Base-by-base conservation (phyloP, 2,888 invertebrate species). In the Prosopocoilus inquinatus region DNA sequence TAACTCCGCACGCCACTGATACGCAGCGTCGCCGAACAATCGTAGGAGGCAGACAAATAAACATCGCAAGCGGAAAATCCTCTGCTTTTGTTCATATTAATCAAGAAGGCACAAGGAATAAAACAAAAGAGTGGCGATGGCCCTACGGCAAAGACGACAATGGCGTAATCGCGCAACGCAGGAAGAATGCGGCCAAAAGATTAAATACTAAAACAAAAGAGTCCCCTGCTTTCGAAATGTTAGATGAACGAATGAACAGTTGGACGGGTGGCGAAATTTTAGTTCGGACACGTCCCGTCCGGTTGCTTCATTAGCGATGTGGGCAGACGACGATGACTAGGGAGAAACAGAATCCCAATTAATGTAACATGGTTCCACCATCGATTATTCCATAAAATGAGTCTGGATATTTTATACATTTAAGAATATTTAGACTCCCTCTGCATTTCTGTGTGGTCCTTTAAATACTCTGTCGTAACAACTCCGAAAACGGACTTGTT, bases 31-130 rank as follows among this genome's bases (percentile, higher is more conserved):
- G 20, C 20, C 50, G 46, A 57, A 59, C 55, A 58, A 60, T 57
- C 56, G 45, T 50, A 50, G 48, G 38, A 55, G 44, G 47, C 47
- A 57, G 54, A 57, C 51, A 58, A 62, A 59, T 58, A 57, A 61
- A 59, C 57, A 53, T 34, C 50, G 49, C 45, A 53, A 51, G 47
- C 43, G 53, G 53, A 55, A 53, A 55, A 53, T 53, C 55, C 51
- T 47, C 41, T 39, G 56, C 58, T 59, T 59, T 60, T 58, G 56
- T 62, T 54, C 57, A 51, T 58, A 62, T 62, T 60, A 62, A 62
- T 62, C 62, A 62, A 59, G 55, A 48, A 55, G 50, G 47, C 47
- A 41, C 15, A 9, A 36, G 47, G 50, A 11, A 46, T 35, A 41
- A 45, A 53, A 53, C 57, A 60, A 60, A 57, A 59, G 59, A 49